Evolutionary conservation across 2,113 vertebrate genomes (phyloP), one percentile per base, ranked within the genome.

Genomic region (Atlantisia rogersi): DNA sequence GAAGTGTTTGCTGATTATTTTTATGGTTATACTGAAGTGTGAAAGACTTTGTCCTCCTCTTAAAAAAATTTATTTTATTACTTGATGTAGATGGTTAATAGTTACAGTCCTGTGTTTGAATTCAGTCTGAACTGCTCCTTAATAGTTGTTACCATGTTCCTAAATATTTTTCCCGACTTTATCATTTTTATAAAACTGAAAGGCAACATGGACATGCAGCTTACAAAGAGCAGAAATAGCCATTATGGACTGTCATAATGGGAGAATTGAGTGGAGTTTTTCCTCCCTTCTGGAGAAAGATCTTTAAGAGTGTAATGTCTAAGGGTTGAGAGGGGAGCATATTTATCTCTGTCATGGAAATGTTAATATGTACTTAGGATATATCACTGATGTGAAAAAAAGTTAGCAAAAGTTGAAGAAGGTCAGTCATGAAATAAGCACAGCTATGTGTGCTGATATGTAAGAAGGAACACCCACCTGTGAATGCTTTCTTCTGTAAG

Each of bases 161-260:
- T 73, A 96, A 95, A 94, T 80, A 94, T 75, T 67, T 90, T 68
- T 59, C 79, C 31, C 25, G 60, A 75, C 8, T 91, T 9, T 90
- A 79, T 71, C 16, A 76, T 69, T 50, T 31, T 16, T 31, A 14
- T 55, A 60, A 44, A 86, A 86, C 59, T 64, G 90, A 94, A 71
- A 94, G 71, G 44, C 52, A 90, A 37, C 46, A 21, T 79, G 40
- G 58, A 90, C 60, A 15, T 59, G 70, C 26, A 83, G 46, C 65
- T 88, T 82, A 12, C 35, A 70, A 52, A 73, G 31, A 71, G 82
- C 69, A 95, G 86, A 58, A 89, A 39, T 59, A 76, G 75, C 31
- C 82, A 25, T 75, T 86, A 21, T 3, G 3, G 75, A 10, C 6
- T 28, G 37, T 39, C 15, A 21, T 32, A 56, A 25, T 25, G 22